A percentile compares a stretch with the other conserved stretches of the same genome.
phyloP scores from a whole-genome alignment of 2,888 invertebrate genomes.

The Tinea semifulvella region DNA sequence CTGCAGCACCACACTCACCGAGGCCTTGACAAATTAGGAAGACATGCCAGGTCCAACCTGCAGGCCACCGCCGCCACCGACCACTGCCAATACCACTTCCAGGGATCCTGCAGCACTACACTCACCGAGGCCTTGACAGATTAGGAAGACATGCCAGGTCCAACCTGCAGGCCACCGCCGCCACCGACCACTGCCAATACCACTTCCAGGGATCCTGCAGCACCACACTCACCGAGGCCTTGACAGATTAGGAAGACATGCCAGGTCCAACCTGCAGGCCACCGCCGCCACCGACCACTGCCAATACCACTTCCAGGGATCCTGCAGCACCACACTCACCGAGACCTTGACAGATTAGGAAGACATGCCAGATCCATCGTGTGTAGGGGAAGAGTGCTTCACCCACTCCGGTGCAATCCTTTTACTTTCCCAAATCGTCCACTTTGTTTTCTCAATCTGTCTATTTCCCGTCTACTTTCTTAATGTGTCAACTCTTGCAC shows the following conservation, averaged over 20 bases:
- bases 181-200: constrained; percentile 47
- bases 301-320: constrained; percentile 55
- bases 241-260: constrained; percentile 34
- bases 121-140: constrained; percentile 42
- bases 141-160: constrained; percentile 31
- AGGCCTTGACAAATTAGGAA: too few species aligned
- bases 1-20: constrained; percentile 48
- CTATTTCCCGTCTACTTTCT: too few species aligned
- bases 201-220: constrained; percentile 60
- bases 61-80: constrained; percentile 50
- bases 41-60: constrained; percentile 42
- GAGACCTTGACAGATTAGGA: constrained; percentile 34
- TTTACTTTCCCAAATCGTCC: too few species aligned
- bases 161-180: constrained; percentile 51
- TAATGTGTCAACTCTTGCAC: too few species aligned
- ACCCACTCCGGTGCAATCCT: too few species aligned
- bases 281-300: constrained; percentile 50
- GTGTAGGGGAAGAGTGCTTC: too few species aligned
- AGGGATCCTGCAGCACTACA: constrained; percentile 53
- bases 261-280: constrained; percentile 44
- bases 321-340: constrained; percentile 50
- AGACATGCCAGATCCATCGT: too few species aligned
- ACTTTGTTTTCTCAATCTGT: too few species aligned
- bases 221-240: constrained; percentile 41
- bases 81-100: constrained; percentile 52